phyloP scores from a whole-genome alignment of 2,888 invertebrate species.

The Drosophila demipolita region DNA sequence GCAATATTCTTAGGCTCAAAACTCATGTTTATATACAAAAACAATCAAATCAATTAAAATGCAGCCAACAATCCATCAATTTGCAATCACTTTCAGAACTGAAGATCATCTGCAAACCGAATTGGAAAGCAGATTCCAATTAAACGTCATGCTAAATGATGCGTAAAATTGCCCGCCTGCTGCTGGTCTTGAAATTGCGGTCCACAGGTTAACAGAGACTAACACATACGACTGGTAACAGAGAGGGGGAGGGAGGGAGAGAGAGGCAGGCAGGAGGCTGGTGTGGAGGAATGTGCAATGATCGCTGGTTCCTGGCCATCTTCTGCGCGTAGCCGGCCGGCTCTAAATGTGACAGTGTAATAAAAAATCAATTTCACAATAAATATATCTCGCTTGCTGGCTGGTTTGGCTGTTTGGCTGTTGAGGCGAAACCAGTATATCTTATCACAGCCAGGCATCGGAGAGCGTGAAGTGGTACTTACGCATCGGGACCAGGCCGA shows the following conservation, averaged over 20 bases:
- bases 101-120: conserved; percentile 34
- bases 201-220: conserved; percentile 17
- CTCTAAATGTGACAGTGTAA: conserved; percentile 80
- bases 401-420: conserved; percentile 26
- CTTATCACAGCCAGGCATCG: conserved; percentile 75
- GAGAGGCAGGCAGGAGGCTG: background rate
- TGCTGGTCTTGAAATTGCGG: conserved; percentile 73
- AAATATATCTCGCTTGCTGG: conserved; percentile 69
- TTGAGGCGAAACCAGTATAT: conserved; percentile 70
- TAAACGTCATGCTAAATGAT: conserved; percentile 82
- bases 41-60: conserved; percentile 75
- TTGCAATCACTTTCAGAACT: conserved; percentile 38
- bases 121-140: conserved; percentile 71
- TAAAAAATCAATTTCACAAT: conserved; percentile 82
- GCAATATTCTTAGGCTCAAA: conserved; percentile 54
- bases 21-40: conserved; percentile 51
- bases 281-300: conserved; percentile 61
- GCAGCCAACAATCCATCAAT: conserved; percentile 70
- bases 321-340: conserved; percentile 14
- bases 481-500: conserved; percentile 57
- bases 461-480: conserved; percentile 78
- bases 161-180: conserved; percentile 80
- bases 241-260: background rate
- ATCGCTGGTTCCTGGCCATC: conserved; percentile 52
- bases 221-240: conserved; percentile 2